Evolutionary conservation across 2,113 vertebrate species (phyloP), one percentile per base, ranked within the genome.

Genomic region (Anolis sagrei): DNA sequence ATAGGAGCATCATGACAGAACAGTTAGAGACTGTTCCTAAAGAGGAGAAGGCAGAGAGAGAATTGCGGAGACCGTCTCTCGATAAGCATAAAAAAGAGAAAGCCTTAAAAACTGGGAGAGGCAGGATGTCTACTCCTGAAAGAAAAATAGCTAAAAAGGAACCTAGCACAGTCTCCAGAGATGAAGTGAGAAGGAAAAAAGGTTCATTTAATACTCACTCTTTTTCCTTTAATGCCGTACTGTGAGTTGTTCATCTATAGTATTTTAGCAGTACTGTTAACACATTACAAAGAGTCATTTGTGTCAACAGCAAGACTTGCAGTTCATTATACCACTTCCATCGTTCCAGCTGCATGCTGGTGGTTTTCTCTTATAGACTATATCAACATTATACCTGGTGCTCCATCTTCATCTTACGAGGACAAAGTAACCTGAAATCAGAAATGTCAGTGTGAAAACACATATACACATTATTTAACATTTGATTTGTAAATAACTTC

Each of bases 151-250:
- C 95, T 92, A 98, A 98, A 96, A 99, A 98, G 96, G 98, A 99
- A 89, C 96, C 98, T 81, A 96, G 97, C 94, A 97, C 95, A 93
- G 95, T 98, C 94, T 98, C 98, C 94, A 98, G 97, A 95, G 99
- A 99, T 95, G 98, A 99, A 90, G 95, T 97, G 95, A 99, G 98
- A 97, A 99, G 98, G 97, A 99, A 99, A 98, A 99, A 99, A 99
- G 99, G 99, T 99, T 97, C 94, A 96, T 93, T 93, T 97, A 93
- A 94, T 91, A 93, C 94, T 97, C 94, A 91, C 94, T 97, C 93
- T 93, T 95, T 89, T 92, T 49, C 49, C 84, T 93, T 0, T 92
- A 89, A 88, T 92, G 62, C 84, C 61, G 34, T 95, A 88, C 89
- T 91, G 3, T 78, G 6, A 25, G 25, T 80, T 81, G 49, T 94